These are phyloP conservation scores for Phortica variegata DNA, from an alignment of 1,140 invertebrate species.

Conservation along the genomic window DNA sequence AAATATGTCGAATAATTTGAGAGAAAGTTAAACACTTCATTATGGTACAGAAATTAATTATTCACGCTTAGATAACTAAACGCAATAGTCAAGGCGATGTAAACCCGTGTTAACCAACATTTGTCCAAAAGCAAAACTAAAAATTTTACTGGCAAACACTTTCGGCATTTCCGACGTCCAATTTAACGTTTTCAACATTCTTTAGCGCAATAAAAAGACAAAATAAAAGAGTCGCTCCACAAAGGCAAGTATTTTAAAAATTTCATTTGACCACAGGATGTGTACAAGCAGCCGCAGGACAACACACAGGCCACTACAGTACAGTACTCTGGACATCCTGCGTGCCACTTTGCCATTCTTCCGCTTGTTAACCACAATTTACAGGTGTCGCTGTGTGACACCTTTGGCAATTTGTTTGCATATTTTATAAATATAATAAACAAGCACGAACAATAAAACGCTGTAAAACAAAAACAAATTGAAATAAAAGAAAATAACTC, in stretches of 20 bases:
- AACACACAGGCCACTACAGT: conserved; percentile 4
- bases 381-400: conserved; percentile 40
- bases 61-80: no score
- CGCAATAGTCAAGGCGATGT: no score
- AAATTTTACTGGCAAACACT: conserved; percentile 28
- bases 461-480: not conserved
- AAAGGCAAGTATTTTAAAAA: conserved; percentile 52
- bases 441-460: not conserved
- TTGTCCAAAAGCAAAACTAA: no score
- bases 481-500: not conserved
- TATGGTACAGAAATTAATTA: no score
- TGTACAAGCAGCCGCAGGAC: conserved; percentile 9
- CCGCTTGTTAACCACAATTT: conserved; percentile 44
- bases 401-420: conserved; percentile 35
- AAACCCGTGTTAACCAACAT: no score
- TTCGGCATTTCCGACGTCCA: conserved; percentile 36
- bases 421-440: conserved; percentile 15
- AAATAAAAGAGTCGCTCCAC: conserved; percentile 29
- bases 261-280: conserved; percentile 51
- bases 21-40: no score
- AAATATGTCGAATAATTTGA: no score
- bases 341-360: not conserved
- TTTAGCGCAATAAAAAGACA: not conserved
- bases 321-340: not conserved
- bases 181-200: conserved; percentile 4